phyloP scores from a whole-genome alignment of 2,888 invertebrate species.

The Drosophila mimica region DNA sequence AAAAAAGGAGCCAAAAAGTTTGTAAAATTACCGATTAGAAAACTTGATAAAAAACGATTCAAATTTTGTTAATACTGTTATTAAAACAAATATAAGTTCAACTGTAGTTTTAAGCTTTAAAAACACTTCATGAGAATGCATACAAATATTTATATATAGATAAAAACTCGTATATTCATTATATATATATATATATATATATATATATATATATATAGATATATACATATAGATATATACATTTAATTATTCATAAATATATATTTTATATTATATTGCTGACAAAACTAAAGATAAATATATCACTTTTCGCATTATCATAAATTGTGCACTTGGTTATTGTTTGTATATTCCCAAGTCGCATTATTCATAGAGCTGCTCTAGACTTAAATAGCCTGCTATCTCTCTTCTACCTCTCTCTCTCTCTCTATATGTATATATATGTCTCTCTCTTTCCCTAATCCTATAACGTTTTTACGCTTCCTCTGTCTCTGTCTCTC shows the following conservation, averaged over 20 bases:
- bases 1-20: background rate
- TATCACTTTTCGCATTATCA: constrained; percentile 5
- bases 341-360: background rate
- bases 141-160: background rate
- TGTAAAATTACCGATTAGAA: background rate
- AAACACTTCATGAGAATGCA: background rate
- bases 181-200: background rate
- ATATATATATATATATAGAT: too few species aligned
- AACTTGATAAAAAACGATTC: background rate
- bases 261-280: background rate
- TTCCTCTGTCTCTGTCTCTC: background rate
- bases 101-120: background rate
- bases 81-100: background rate
- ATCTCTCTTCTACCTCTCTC: background rate
- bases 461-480: background rate
- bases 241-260: background rate
- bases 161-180: background rate
- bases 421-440: background rate
- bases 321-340: background rate
- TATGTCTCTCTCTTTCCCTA: background rate
- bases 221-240: too few species aligned
- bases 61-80: background rate
- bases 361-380: background rate
- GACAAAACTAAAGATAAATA: constrained; percentile 6
- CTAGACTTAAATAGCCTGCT: background rate